Percentiles rank a stretch among this genome's conserved stretches.
These are phyloP conservation scores for Lytechinus pictus DNA, from an alignment of 35 echinoderm and acorn worm species.

Conservation along the genomic window DNA sequence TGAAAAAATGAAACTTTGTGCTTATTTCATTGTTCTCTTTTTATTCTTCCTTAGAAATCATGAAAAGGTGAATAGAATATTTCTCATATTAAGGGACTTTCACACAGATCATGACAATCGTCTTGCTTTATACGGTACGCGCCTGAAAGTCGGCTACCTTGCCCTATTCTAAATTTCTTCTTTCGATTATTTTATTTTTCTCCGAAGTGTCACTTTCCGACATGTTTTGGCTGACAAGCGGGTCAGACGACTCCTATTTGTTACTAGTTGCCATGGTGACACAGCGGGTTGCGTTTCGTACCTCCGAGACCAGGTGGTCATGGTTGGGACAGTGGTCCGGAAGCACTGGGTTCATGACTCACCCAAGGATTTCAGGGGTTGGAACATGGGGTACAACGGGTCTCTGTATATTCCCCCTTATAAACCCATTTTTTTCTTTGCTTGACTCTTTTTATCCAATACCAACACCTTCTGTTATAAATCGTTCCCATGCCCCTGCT, in stretches of 20 bases:
- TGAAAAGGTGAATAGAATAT: too few species aligned
- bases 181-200: neutral
- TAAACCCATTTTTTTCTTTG: too few species aligned
- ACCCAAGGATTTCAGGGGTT: neutral
- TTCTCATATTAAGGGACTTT: too few species aligned
- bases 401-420: too few species aligned
- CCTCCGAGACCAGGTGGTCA: neutral
- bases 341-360: neutral
- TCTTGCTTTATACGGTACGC: neutral
- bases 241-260: neutral
- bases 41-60: too few species aligned
- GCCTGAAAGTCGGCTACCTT: neutral
- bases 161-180: neutral
- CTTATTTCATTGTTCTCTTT: too few species aligned
- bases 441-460: too few species aligned
- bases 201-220: neutral
- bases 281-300: slow-evolving; percentile 8
- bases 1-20: too few species aligned
- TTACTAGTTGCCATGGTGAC: neutral
- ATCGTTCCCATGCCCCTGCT: too few species aligned
- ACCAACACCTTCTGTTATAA: too few species aligned
- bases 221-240: neutral
- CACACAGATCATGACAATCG: neutral
- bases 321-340: neutral
- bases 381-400: too few species aligned